Conservation (phyloP, 2,888 invertebrate species). For the Xanthia togata region DNA sequence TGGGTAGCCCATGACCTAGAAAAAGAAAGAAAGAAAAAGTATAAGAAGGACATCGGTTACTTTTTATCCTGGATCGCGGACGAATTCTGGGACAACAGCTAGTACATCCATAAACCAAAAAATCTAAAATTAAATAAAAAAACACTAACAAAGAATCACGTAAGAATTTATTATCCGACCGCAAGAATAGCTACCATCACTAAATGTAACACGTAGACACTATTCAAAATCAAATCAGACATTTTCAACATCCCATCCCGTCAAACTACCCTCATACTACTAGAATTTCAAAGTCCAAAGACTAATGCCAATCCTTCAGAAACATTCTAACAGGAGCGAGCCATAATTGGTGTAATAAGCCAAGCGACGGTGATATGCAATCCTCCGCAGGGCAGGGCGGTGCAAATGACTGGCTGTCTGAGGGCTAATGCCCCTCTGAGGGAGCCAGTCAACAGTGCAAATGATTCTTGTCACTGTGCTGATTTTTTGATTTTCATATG, state of each 20-base stretch:
- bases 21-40: too few species aligned
- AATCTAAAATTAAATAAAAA: neutral
- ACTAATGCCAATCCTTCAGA: slow-evolving; percentile 54
- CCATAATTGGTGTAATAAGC: slow-evolving; percentile 68
- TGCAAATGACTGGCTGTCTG: slow-evolving; percentile 60
- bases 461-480: slow-evolving; percentile 50
- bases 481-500: slow-evolving; percentile 53
- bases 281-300: slow-evolving; percentile 40
- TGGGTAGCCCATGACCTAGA: too few species aligned
- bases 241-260: slow-evolving; percentile 1
- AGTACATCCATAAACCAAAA: neutral
- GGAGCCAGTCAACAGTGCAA: slow-evolving; percentile 60
- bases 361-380: slow-evolving; percentile 66
- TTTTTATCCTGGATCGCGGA: too few species aligned
- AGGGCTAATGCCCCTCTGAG: slow-evolving; percentile 57
- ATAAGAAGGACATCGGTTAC: too few species aligned
- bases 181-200: neutral
- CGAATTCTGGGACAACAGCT: too few species aligned
- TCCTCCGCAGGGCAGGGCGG: slow-evolving; percentile 57
- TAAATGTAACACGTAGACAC: neutral
- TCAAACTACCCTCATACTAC: slow-evolving; percentile 5
- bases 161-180: neutral
- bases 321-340: slow-evolving; percentile 42
- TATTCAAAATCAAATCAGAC: neutral
- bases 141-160: neutral